Base-by-base conservation (phyloP, 2,888 invertebrate species). In the Drosophila setosimentum region DNA sequence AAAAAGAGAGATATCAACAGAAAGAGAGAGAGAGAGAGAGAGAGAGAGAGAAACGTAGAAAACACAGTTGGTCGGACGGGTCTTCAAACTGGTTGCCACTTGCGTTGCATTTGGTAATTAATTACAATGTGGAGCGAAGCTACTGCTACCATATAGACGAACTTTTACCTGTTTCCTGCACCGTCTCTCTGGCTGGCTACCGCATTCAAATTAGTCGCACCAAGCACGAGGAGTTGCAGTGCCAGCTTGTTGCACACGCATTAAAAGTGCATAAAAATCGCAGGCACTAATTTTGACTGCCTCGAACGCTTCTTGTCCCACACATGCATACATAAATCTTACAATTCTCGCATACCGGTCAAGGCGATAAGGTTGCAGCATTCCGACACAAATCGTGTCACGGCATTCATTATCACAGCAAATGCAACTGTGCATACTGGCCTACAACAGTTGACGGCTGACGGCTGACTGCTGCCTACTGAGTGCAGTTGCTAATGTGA, bases 1-100 rank as follows among this genome's bases (percentile, higher is more conserved):
- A 45, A 45, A 45, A 21, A 24, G 45, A 16, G 45, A 45, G 45
- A 45, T 7, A 45, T 21, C 21, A 3, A 45, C 16, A 55, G 37
- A 54, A 18, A 32, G 27, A 61, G 29, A 50, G 16, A 45, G 35
- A 27, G 51, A 32, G 29, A 30, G 18, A 54, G 51, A 48, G 29
- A 32, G 45, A 7, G 29, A 10, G 35, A 30, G 32, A 35, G 49
- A 21, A n/a, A n/a, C 42, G 50, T 58, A 32, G 42, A 30, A 37
- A n/a, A 30, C n/a, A 63, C 53, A 49, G 65, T 53, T 65, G 42
- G 58, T 29, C 58, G 68, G 42, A 78, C 79, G 42, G 3, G 76
- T 58, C 61, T 76, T 76, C 74, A 89, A 89, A 86, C 86, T 82
- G 86, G 86, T 89, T 86, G 80, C 81, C 87, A 79, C 73, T 76